A percentile compares a stretch with the other conserved stretches of the same genome.
Conservation (phyloP, 2,888 invertebrate species). For the Drosophila atripex region DNA sequence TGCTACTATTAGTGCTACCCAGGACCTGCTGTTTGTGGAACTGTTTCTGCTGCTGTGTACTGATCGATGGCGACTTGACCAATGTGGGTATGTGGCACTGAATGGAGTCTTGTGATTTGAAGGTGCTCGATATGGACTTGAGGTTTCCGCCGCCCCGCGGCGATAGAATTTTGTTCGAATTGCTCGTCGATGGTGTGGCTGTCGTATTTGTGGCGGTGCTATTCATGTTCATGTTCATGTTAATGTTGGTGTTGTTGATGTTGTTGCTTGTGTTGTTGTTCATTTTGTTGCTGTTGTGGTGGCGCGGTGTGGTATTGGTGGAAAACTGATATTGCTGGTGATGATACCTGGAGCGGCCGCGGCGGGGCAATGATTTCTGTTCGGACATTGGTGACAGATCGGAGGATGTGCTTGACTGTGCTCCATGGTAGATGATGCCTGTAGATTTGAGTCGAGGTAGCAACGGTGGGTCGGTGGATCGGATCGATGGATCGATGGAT, state of each 20-base stretch:
- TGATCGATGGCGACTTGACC: constrained; percentile 83
- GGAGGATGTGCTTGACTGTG: constrained; percentile 90
- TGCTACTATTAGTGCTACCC: constrained; percentile 45
- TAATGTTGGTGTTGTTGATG: constrained; percentile 39
- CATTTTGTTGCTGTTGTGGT: constrained; percentile 84
- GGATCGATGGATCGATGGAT: constrained; percentile 25
- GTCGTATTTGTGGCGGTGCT: constrained; percentile 63
- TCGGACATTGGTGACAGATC: constrained; percentile 91
- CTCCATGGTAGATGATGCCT: constrained; percentile 91
- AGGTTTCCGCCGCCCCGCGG: constrained; percentile 83
- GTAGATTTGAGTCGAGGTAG: constrained; percentile 59
- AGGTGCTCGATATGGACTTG: constrained; percentile 83
- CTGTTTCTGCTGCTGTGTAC: constrained; percentile 81
- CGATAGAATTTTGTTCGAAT: constrained; percentile 82
- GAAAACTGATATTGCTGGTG: constrained; percentile 85
- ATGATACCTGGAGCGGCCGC: constrained; percentile 89
- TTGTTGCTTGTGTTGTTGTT: constrained; percentile 71
- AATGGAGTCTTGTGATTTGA: constrained; percentile 84
- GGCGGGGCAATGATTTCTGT: constrained; percentile 89
- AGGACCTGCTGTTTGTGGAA: constrained; percentile 72
- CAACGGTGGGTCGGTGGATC: constrained; percentile 18
- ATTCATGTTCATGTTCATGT: constrained; percentile 17
- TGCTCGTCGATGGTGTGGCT: constrained; percentile 67
- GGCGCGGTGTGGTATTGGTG: constrained; percentile 85
- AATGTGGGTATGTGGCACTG: constrained; percentile 83